Conservation (phyloP, 2,888 invertebrate genomes). For the Linnaemya vulpina region DNA sequence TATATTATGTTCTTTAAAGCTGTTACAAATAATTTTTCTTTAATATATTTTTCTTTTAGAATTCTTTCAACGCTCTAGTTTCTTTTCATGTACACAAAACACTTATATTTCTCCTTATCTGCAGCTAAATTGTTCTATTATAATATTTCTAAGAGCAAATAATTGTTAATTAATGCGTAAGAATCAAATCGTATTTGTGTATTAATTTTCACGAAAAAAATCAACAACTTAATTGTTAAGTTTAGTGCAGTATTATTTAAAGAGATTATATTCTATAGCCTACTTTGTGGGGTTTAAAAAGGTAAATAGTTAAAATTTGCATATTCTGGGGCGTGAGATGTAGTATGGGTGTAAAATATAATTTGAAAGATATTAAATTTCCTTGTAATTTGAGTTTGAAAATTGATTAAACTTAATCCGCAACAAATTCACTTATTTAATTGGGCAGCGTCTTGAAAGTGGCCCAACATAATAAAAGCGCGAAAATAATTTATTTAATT, state of each 20-base stretch:
- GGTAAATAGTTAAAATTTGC: conserved; percentile 3
- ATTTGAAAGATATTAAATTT: background rate
- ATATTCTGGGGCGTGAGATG: background rate
- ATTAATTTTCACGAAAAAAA: background rate
- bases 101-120: background rate
- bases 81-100: conserved; percentile 43
- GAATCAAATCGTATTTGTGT: background rate
- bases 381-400: background rate
- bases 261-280: background rate
- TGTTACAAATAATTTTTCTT: background rate
- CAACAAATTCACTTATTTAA: background rate
- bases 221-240: background rate
- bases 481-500: no score
- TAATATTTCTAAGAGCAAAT: background rate
- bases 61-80: conserved; percentile 71
- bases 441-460: no score
- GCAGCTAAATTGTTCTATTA: background rate
- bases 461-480: no score
- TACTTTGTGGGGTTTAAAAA: background rate
- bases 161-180: background rate
- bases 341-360: background rate
- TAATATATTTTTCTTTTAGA: conserved; percentile 55
- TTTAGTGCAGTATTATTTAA: background rate
- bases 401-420: background rate
- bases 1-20: background rate